These are phyloP conservation scores for Meiosimyza platycephala DNA, from an alignment of 2,888 invertebrate species.

Conservation along the genomic window DNA sequence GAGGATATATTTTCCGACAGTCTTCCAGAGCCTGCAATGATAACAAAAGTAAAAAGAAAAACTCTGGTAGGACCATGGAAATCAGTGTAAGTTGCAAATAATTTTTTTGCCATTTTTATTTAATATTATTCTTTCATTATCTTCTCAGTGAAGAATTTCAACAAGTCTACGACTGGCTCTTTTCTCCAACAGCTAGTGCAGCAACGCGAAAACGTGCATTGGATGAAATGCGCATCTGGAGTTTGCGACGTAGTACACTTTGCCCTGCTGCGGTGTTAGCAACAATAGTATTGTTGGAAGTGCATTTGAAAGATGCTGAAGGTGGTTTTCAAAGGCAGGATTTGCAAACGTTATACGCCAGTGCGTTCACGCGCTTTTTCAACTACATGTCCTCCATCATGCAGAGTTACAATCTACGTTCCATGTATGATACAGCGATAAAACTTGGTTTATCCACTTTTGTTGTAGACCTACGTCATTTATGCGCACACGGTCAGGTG, in stretches of 20 bases:
- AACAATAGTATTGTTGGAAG: conserved; percentile 59
- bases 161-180: conserved; percentile 59
- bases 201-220: conserved; percentile 50
- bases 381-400: conserved; percentile 67
- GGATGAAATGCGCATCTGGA: conserved; percentile 60
- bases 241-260: conserved; percentile 57
- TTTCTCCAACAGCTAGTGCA: conserved; percentile 43
- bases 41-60: conserved; percentile 48
- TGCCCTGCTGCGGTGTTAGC: conserved; percentile 65
- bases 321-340: conserved; percentile 4
- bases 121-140: not conserved
- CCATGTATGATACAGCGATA: conserved; percentile 64
- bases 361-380: conserved; percentile 63
- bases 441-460: conserved; percentile 63
- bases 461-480: conserved; percentile 64
- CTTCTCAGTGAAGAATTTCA: conserved; percentile 58
- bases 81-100: conserved; percentile 56
- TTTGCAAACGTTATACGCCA: conserved; percentile 58
- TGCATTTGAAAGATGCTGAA: conserved; percentile 57
- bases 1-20: not conserved
- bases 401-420: conserved; percentile 57
- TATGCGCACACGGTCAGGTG: conserved; percentile 65
- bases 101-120: not conserved
- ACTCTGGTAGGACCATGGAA: conserved; percentile 63
- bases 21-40: not conserved